Evolutionary conservation across 2,113 vertebrate species (phyloP).

Genomic region (Passerina amoena): DNA sequence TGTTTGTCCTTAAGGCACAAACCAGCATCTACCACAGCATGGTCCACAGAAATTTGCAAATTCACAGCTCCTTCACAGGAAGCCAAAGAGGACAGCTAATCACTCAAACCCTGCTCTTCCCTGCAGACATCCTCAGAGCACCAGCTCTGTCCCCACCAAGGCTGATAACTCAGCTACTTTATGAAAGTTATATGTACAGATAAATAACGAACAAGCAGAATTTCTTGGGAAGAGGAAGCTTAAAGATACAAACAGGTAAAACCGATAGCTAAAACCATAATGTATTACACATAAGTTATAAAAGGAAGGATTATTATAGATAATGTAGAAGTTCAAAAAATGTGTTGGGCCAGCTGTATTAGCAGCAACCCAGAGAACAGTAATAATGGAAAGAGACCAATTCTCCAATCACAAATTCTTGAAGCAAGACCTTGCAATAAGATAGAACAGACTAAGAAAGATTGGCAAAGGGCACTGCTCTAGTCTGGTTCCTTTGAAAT

Average conservation of each 20-base stretch:
- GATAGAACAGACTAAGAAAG: background rate
- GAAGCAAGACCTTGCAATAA: background rate
- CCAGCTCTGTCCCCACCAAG: background rate
- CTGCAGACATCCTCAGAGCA: background rate
- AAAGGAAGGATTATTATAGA: background rate
- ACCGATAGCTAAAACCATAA: background rate
- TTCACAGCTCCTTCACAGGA: background rate
- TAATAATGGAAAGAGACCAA: background rate
- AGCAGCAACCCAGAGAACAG: background rate
- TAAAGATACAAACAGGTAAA: background rate
- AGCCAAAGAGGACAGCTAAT: background rate
- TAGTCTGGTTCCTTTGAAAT: background rate
- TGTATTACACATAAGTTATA: background rate
- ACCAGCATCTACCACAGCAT: background rate
- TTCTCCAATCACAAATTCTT: background rate
- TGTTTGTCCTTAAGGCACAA: background rate
- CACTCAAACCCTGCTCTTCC: background rate
- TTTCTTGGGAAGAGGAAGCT: background rate
- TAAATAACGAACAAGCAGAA: background rate
- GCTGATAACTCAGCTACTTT: background rate
- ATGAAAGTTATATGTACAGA: background rate
- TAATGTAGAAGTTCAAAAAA: background rate
- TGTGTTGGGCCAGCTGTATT: background rate
- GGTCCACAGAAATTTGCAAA: background rate
- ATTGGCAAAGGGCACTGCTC: background rate